Conservation (phyloP, 2,888 invertebrate genomes). For the Rhamphomyia laevipes region DNA sequence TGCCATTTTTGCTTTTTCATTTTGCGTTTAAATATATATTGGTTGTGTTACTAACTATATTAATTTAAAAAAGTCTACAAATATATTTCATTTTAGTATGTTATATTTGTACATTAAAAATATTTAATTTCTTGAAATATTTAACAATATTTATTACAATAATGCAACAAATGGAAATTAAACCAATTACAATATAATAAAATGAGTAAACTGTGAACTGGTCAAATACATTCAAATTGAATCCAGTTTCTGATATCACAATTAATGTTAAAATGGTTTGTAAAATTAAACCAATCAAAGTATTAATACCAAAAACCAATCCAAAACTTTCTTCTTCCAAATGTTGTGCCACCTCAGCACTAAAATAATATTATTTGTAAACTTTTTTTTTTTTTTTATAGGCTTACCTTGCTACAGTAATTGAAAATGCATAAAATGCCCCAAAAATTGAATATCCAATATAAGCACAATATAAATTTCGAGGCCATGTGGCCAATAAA, state of each 20-base stretch:
- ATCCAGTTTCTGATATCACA: slow-evolving; percentile 29
- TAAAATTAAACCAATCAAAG: slow-evolving; percentile 62
- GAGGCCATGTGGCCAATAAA: slow-evolving; percentile 44
- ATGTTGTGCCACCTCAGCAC: slow-evolving; percentile 70
- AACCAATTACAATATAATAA: slow-evolving; percentile 29
- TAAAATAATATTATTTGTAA: not conserved
- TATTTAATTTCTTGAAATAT: no score
- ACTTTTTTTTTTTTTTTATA: no score
- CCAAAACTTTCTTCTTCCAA: slow-evolving; percentile 77
- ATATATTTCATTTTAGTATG: no score
- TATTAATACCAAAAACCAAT: slow-evolving; percentile 83
- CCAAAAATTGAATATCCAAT: slow-evolving; percentile 62
- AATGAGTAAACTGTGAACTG: slow-evolving; percentile 33
- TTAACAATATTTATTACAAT: no score
- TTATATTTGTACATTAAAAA: no score
- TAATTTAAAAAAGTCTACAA: no score
- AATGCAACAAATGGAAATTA: not conserved
- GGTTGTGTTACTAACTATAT: no score
- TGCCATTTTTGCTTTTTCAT: no score
- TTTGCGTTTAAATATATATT: no score
- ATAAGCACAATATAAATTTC: slow-evolving; percentile 59
- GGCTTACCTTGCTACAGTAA: slow-evolving; percentile 32
- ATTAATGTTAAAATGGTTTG: slow-evolving; percentile 63
- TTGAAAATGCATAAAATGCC: slow-evolving; percentile 63
- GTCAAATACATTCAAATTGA: slow-evolving; percentile 23